Evolutionary conservation across 2,797 vertebrate species (phyloP).

Genomic region (Pseudomugil tenellus): DNA sequence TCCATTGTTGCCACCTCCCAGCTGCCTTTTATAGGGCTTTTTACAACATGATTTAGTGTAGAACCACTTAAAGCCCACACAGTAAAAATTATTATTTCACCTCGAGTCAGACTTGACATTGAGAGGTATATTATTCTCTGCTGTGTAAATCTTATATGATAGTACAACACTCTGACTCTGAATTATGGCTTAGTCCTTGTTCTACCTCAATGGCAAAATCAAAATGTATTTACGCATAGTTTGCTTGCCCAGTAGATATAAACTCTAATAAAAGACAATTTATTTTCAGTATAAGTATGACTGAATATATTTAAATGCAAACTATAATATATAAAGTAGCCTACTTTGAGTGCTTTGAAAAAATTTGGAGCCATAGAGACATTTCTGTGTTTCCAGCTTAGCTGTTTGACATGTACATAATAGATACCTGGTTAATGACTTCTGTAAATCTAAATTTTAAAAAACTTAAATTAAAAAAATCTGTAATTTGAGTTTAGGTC

Average conservation of each 20-base stretch:
- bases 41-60: conserved; percentile 65
- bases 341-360: no score
- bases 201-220: conserved; percentile 4
- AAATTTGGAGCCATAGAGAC: no score
- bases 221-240: conserved; percentile 12
- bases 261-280: conserved; percentile 5
- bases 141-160: conserved; percentile 34
- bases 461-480: not conserved
- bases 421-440: no score
- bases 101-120: conserved; percentile 65
- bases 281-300: not conserved
- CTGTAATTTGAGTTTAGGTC: not conserved
- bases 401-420: no score
- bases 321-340: no score
- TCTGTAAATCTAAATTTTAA: no score
- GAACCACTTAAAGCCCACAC: conserved; percentile 47
- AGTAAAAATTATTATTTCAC: conserved; percentile 69
- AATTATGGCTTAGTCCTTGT: conserved; percentile 35
- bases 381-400: no score
- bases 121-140: conserved; percentile 52
- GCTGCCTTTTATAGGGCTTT: conserved; percentile 58
- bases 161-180: conserved; percentile 37
- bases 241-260: not conserved
- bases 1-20: conserved; percentile 38
- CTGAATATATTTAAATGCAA: no score